Conservation (phyloP, 2,113 vertebrate genomes). For the Phylloscopus whistleri region DNA sequence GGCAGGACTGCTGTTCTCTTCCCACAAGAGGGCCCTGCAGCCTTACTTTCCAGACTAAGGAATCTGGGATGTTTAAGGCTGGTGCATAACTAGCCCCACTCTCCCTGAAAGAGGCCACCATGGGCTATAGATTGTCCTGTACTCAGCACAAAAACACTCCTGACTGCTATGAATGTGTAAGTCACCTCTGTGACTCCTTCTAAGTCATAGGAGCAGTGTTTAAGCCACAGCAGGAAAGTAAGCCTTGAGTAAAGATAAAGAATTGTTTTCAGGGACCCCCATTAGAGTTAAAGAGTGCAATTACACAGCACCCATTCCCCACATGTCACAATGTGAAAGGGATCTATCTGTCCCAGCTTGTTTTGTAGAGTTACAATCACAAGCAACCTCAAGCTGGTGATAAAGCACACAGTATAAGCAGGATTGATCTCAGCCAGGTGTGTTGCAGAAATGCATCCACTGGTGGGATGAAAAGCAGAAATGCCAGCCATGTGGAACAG, state of each 20-base stretch:
- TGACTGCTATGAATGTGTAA: not conserved
- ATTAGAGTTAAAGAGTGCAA: not conserved
- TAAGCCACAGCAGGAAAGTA: not conserved
- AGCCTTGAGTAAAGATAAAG: not conserved
- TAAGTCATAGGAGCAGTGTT: not conserved
- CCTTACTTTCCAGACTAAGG: not conserved
- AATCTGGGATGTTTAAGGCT: accelerated
- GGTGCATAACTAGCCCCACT: accelerated
- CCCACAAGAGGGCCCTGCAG: slow-evolving; percentile 50
- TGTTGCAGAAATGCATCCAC: not conserved
- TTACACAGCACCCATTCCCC: not conserved
- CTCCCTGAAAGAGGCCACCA: not conserved
- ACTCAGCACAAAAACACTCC: not conserved
- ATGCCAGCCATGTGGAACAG: not conserved
- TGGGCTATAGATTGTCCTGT: not conserved
- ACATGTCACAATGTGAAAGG: accelerated
- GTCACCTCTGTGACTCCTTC: not conserved
- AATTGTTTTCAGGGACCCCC: not conserved
- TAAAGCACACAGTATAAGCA: not conserved
- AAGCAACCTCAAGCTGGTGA: not conserved
- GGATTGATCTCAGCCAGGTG: not conserved
- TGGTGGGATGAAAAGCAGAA: not conserved
- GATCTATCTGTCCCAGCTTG: not conserved
- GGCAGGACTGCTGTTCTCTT: not conserved
- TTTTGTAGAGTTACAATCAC: not conserved